Percentiles rank a stretch among this genome's conserved stretches.
Evolutionary conservation across 2,888 invertebrate genomes (phyloP).

Genomic region (Catocala fraxini): DNA sequence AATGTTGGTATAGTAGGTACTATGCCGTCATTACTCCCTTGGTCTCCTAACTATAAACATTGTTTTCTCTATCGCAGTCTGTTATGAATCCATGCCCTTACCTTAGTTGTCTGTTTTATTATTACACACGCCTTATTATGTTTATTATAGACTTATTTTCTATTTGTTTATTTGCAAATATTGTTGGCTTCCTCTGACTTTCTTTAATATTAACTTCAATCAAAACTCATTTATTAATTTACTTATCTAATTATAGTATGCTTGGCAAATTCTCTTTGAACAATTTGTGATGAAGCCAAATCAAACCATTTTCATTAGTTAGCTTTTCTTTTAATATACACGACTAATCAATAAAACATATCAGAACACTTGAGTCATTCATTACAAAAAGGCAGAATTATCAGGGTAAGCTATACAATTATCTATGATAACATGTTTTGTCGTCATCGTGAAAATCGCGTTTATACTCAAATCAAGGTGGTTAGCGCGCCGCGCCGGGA

Average conservation of each 20-base stretch:
- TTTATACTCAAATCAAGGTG: constrained; percentile 55
- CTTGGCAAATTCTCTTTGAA: neutral
- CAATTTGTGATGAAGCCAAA: constrained; percentile 4
- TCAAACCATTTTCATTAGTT: constrained; percentile 24
- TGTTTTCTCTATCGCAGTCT: constrained; percentile 18
- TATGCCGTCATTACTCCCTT: constrained; percentile 30
- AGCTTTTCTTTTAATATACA: constrained; percentile 26
- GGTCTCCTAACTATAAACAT: constrained; percentile 21
- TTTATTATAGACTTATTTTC: constrained; percentile 18
- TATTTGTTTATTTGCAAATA: constrained; percentile 7
- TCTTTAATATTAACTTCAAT: constrained; percentile 9
- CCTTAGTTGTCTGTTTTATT: constrained; percentile 6
- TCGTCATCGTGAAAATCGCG: constrained; percentile 57
- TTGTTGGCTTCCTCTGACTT: neutral
- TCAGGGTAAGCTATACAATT: constrained; percentile 44
- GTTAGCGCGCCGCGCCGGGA: constrained; percentile 48
- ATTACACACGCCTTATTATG: constrained; percentile 33
- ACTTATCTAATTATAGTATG: constrained; percentile 19
- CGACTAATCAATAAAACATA: too few species aligned
- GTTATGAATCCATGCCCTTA: constrained; percentile 17
- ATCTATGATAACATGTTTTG: constrained; percentile 64
- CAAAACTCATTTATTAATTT: constrained; percentile 17
- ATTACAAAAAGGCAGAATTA: constrained; percentile 52
- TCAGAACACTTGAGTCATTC: too few species aligned
- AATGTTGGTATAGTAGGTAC: constrained; percentile 17